Evolutionary conservation across 2,797 vertebrate species (phyloP), one percentile per base, ranked within the genome.

Genomic region (Myoxocephalus aenaeus): DNA sequence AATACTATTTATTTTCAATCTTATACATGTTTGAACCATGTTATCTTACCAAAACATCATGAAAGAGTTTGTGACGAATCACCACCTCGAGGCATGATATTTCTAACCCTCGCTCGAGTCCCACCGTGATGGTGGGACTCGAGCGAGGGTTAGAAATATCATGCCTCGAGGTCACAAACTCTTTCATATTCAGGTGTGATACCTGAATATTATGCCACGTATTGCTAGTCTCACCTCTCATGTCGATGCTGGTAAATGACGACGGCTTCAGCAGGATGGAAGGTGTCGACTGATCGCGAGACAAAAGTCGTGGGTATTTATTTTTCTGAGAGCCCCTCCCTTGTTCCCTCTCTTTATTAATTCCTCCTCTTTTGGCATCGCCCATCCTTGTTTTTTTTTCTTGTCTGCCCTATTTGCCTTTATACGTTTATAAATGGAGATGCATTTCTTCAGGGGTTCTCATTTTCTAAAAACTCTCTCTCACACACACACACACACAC

Each of bases 161-260:
- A 17, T 4, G 44, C 44, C 44, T 46, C 14, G 5, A 17, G 44
- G 44, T 48, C 44, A 48, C 5, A 27, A 18, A 17, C 2, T 44
- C 22, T 44, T 42, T 42, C 36, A 14, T 22, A n/a, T n/a, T n/a
- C n/a, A n/a, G n/a, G n/a, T n/a, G n/a, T n/a, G n/a, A n/a, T n/a
- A n/a, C 2, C 50, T 48, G n/a, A 36, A 42, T 25, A 50, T 50
- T n/a, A 14, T 10, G 20, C 64, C 29, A 11, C 36, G 3, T 12
- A 13, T 11, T 18, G 14, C 4, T n/a, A 20, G 38, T 77, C 93
- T 93, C 87, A 95, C 95, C 95, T 93, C 79, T 94, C 95, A 95
- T 95, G 84, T 61, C 75, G 82, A 75, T 9, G 29, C 48, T 56
- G 77, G 78, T 57, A 34, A 79, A 75, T 20, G 62, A 72, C 48